Evolutionary conservation across 2,113 vertebrate genomes (phyloP), one percentile per base, ranked within the genome.

Genomic region (Orycteropus afer): DNA sequence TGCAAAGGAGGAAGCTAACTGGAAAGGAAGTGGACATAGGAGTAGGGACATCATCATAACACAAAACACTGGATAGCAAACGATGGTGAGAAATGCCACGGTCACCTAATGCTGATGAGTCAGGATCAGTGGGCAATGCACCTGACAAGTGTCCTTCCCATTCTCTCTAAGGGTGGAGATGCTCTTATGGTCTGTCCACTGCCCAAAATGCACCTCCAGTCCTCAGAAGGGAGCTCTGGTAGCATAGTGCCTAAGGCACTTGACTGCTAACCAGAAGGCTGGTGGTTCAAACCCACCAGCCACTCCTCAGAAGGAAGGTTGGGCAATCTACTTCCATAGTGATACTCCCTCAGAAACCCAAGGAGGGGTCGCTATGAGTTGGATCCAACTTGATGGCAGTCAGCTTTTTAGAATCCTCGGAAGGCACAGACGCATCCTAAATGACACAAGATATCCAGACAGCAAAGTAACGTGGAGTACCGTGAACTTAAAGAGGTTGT

Each of bases 1-100:
- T 17, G 7, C 10, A 13, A 14, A 34, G 22, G 37, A 17, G 11
- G 8, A 8, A 9, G 32, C n/a, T 45, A 6, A 34, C 11, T 45
- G 65, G 76, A 11, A 8, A 83, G 69, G 37, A 84, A 74, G 34
- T 23, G 17, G 59, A 4, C 0, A 0, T 5, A 7, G 11, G 40
- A 25, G 9, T 14, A 20, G 23, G 34, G 29, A 61, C 5, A 27
- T 11, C 59, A 57, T 5, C 57, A 25, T 45, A 42, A 34, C 13
- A 71, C 14, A 47, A 34, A 14, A 49, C 29, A 9, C 2, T 6
- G 74, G 71, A 18, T 15, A 65, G n/a, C 57, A 47, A 29, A 5
- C 0, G 0, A 49, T 4, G 47, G 17, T 3, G 22, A 85, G 65
- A 57, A 42, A 57, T 18, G 40, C 40, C 51, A 25, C 47, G 25